Conservation (phyloP, 2,113 vertebrate species). For the Oryzias curvinotus region DNA sequence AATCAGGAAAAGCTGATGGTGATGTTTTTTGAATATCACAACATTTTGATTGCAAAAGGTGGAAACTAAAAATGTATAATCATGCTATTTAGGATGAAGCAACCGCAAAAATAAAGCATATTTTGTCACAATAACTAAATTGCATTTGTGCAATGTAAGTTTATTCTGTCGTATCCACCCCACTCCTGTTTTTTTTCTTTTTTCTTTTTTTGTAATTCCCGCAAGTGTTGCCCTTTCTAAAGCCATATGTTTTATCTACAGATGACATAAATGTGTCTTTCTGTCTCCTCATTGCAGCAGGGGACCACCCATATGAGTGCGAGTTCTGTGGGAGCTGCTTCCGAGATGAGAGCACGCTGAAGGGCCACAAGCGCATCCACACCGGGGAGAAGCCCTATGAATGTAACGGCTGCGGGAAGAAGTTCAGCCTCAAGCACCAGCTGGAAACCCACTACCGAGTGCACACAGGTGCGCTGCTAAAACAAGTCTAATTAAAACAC, state of each 20-base stretch:
- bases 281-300: conserved; percentile 63
- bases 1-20: not conserved
- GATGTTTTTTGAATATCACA: not conserved
- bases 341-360: conserved; percentile 96
- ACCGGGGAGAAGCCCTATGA: conserved; percentile 93
- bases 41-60: not conserved
- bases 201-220: too few species aligned
- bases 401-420: conserved; percentile 97
- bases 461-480: conserved; percentile 86
- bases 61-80: too few species aligned
- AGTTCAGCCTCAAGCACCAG: conserved; percentile 99
- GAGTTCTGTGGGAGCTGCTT: conserved; percentile 99
- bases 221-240: too few species aligned
- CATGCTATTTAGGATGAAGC: too few species aligned
- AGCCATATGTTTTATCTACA: not conserved
- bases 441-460: conserved; percentile 98
- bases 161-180: too few species aligned
- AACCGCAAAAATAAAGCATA: too few species aligned
- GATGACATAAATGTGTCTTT: conserved; percentile 1
- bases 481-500: not conserved
- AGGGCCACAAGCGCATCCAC: conserved; percentile 98
- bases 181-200: too few species aligned
- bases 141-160: too few species aligned
- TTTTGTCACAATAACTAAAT: too few species aligned
- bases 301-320: conserved; percentile 94